Base-by-base conservation (phyloP, 2,113 vertebrate genomes). In the Protomyctophum bolini region DNA sequence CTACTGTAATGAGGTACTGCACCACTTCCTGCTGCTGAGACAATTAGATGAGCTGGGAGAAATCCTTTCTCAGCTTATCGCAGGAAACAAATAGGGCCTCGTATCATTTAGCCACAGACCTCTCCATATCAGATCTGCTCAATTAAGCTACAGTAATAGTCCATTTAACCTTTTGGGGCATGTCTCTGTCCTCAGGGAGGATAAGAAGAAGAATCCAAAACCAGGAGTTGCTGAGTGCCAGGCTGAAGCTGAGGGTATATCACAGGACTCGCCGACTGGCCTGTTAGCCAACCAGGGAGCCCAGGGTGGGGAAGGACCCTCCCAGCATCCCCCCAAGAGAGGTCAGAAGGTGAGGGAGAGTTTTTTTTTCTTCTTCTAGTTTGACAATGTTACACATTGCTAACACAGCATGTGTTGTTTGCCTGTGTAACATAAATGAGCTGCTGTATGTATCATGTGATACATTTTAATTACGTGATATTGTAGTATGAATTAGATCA, bases 191-290 rank as follows among this genome's bases (percentile, higher is more conserved):
- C 72, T 21, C 50, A 99, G 98, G 71, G 96, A 98, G 78, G 95
- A 97, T 84, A 99, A 96, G 90, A 98, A 98, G 86, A 97, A 94
- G 88, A 90, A 95, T 86, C 91, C 92, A 66, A 93, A 90, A 79
- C 90, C 86, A 41, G 92, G 91, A 8, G 90, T 81, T 54, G 15
- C 56, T 12, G 58, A 62, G 50, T 10, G 29, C 10, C 9, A 52
- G 0, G 57, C 45, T 6, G 66, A 68, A 49, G 41, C 29, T 10
- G 89, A 83, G 51, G 81, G 90, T 58, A 94, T 88, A 76, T 87
- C 90, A 1, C 65, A 10, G 0, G 61, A 77, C 63, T 0, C 61
- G 6, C 10, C 65, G 2, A 0, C 84, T 76, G 21, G 2, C 54
- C 9, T 71, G 15, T 63, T 58, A 6, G 58, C 74, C 46, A 77